Conservation (phyloP, 1,140 invertebrate genomes). For the Danaus plexippus region DNA sequence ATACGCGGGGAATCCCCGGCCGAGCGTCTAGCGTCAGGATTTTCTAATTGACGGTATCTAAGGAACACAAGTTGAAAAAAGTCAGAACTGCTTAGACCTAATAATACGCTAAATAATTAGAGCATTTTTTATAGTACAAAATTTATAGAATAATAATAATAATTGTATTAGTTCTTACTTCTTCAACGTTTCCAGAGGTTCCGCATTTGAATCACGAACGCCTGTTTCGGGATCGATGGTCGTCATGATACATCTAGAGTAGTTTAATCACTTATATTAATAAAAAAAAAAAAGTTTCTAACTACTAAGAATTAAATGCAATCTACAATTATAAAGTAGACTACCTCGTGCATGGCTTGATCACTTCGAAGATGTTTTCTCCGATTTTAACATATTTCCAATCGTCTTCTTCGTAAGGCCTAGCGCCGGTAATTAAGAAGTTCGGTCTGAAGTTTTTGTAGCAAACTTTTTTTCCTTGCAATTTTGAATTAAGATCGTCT, state of each 20-base stretch:
- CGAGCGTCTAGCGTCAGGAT: slow-evolving; percentile 30
- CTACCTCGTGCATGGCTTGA: slow-evolving; percentile 77
- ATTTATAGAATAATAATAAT: not conserved
- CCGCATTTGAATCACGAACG: slow-evolving; percentile 63
- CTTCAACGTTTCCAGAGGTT: slow-evolving; percentile 74
- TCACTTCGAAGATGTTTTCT: slow-evolving; percentile 73
- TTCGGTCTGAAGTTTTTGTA: slow-evolving; percentile 77
- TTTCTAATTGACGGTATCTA: slow-evolving; percentile 45
- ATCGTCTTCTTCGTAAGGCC: slow-evolving; percentile 77
- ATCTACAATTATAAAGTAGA: slow-evolving; percentile 3
- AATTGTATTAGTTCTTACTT: slow-evolving; percentile 26
- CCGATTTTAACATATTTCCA: slow-evolving; percentile 82
- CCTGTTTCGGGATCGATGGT: slow-evolving; percentile 77
- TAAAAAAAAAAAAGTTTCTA: too few species aligned
- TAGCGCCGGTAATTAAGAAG: slow-evolving; percentile 76
- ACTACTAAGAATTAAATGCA: not conserved
- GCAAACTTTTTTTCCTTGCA: slow-evolving; percentile 55
- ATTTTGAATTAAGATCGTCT: slow-evolving; percentile 73
- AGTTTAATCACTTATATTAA: not conserved
- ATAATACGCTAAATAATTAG: too few species aligned
- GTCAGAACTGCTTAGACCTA: not conserved
- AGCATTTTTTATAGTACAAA: too few species aligned
- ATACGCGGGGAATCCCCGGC: slow-evolving; percentile 44
- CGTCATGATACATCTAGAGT: slow-evolving; percentile 73
- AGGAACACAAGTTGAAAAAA: slow-evolving; percentile 3